These are phyloP conservation scores for Paratrypauchen microcephalus DNA, from an alignment of 2,797 vertebrate species.

Conservation along the genomic window DNA sequence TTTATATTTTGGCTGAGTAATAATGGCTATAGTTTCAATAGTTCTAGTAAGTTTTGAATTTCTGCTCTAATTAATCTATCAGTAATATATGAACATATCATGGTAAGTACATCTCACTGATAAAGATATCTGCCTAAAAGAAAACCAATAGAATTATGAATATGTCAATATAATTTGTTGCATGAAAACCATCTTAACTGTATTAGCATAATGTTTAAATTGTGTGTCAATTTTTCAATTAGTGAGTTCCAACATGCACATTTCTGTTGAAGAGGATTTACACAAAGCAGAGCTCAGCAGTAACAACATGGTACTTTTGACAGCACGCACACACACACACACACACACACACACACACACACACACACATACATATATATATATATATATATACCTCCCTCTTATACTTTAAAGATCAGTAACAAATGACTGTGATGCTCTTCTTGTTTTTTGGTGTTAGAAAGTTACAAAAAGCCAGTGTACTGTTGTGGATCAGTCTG, in stretches of 20 bases:
- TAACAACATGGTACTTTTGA: slow-evolving; percentile 22
- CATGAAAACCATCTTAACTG: no score
- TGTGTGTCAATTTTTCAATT: slow-evolving; percentile 9
- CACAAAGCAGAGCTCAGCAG: slow-evolving; percentile 15
- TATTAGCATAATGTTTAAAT: neutral
- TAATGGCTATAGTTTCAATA: neutral
- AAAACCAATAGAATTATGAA: no score
- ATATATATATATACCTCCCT: neutral
- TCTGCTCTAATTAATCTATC: no score
- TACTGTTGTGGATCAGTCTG: slow-evolving; percentile 18
- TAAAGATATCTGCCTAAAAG: no score
- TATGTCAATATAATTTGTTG: no score
- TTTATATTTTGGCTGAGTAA: neutral
- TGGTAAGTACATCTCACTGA: no score
- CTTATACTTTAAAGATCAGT: neutral
- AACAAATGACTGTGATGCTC: neutral
- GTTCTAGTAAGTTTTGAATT: neutral
- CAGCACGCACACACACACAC: no score
- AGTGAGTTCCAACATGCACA: slow-evolving; percentile 34
- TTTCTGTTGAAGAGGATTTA: slow-evolving; percentile 32
- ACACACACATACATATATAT: no score
- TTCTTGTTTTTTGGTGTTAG: neutral
- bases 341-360: no score
- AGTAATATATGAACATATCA: no score
- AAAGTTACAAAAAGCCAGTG: neutral